These are phyloP conservation scores for Brachystomella parvula DNA, from an alignment of 1,140 invertebrate species.

Conservation along the genomic window DNA sequence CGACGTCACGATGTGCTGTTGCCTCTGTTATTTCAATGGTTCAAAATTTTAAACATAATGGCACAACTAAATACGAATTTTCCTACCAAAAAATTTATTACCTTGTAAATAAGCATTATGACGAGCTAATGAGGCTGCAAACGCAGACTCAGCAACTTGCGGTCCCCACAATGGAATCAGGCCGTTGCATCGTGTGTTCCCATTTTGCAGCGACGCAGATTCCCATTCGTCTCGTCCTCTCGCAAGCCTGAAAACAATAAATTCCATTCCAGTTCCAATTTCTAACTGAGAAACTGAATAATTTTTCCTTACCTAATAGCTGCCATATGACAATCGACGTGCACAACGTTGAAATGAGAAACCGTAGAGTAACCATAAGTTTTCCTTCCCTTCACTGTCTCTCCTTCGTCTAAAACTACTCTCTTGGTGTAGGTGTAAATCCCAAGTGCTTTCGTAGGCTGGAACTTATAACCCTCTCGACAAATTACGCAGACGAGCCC, in stretches of 20 bases:
- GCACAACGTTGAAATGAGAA: constrained; percentile 96
- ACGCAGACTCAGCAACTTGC: constrained; percentile 87
- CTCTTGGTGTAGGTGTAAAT: constrained; percentile 97
- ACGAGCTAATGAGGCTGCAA: constrained; percentile 83
- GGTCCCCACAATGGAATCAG: constrained; percentile 92
- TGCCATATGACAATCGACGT: constrained; percentile 95
- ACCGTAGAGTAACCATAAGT: constrained; percentile 74
- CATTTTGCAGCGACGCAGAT: constrained; percentile 92
- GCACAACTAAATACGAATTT: not conserved
- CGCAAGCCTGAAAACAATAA: constrained; percentile 48
- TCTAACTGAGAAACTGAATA: not conserved
- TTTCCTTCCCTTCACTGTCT: constrained; percentile 67
- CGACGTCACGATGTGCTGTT: constrained; percentile 59
- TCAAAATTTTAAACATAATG: constrained; percentile 12
- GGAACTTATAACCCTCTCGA: constrained; percentile 92
- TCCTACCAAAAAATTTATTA: constrained; percentile 7
- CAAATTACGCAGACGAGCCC: constrained; percentile 97
- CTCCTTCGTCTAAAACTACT: constrained; percentile 88
- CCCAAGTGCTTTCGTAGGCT: constrained; percentile 82
- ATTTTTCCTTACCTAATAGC: constrained; percentile 61
- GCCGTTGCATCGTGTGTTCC: constrained; percentile 94
- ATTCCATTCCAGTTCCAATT: not conserved
- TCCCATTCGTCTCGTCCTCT: constrained; percentile 90
- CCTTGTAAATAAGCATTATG: constrained; percentile 73
- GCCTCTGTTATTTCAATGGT: constrained; percentile 18